A percentile compares a stretch with the other conserved stretches of the same genome.
Conservation (phyloP, 2,888 invertebrate genomes). For the Macrophya annulata region DNA sequence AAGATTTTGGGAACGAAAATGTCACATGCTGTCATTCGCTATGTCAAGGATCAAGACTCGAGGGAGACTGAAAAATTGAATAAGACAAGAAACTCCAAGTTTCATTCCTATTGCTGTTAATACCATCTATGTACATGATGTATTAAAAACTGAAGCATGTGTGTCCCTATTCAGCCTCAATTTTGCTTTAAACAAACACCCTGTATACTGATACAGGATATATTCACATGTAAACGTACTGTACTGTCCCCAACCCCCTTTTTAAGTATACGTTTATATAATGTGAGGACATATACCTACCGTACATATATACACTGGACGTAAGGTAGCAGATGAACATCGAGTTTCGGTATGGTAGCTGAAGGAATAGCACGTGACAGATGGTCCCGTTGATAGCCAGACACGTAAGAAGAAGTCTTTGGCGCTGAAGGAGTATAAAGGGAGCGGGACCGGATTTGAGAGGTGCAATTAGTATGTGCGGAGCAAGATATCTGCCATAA, state of each 20-base stretch:
- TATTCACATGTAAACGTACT: neutral
- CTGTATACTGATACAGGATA: neutral
- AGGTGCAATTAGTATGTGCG: slow-evolving; percentile 62
- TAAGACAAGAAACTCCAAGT: neutral
- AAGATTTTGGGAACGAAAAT: neutral
- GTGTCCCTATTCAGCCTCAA: neutral
- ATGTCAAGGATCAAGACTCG: neutral
- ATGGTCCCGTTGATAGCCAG: slow-evolving; percentile 60
- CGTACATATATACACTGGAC: neutral
- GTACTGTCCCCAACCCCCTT: neutral
- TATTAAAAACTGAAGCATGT: neutral
- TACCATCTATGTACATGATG: neutral
- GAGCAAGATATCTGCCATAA: slow-evolving; percentile 50
- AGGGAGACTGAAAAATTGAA: neutral
- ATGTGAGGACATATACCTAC: neutral
- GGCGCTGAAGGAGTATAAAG: slow-evolving; percentile 18
- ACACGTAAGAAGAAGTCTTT: slow-evolving; percentile 58
- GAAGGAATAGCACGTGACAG: slow-evolving; percentile 57
- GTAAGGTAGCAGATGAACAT: neutral
- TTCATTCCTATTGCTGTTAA: neutral
- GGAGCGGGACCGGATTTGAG: slow-evolving; percentile 40
- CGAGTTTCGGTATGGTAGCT: neutral
- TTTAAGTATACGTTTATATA: neutral
- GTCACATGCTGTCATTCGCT: too few relatives aligned
- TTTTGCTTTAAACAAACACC: neutral